Percentiles rank a stretch among this genome's conserved stretches.
phyloP scores from a whole-genome alignment of 2,797 vertebrate species.

The Heliangelus exortis region DNA sequence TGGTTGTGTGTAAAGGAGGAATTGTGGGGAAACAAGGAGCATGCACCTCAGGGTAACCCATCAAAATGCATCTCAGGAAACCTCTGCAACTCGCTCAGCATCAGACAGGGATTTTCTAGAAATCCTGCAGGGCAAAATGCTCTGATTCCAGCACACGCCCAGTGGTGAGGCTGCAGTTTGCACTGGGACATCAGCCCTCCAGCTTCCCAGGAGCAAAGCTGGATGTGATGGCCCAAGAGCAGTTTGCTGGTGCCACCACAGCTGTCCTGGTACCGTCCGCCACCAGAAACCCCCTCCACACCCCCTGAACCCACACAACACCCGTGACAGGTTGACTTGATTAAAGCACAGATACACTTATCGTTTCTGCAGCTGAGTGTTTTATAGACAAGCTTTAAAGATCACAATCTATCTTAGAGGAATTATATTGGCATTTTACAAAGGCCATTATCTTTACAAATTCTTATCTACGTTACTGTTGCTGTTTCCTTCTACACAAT shows the following conservation, averaged over 20 bases:
- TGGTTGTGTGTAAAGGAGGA: not conserved
- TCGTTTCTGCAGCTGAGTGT: not conserved
- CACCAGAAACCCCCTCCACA: not conserved
- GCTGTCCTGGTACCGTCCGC: not conserved
- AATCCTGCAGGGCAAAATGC: fast-evolving
- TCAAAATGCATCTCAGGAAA: not conserved
- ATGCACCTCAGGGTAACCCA: not conserved
- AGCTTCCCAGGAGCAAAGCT: not conserved
- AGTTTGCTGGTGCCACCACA: too few species aligned
- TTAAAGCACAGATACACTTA: not conserved
- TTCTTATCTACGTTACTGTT: not conserved
- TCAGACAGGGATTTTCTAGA: not conserved
- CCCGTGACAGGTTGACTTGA: not conserved
- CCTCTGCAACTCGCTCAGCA: not conserved
- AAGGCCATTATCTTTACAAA: not conserved
- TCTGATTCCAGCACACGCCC: fast-evolving
- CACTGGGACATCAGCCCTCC: not conserved
- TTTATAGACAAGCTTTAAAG: not conserved
- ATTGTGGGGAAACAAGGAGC: not conserved
- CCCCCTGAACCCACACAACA: not conserved
- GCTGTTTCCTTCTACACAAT: not conserved
- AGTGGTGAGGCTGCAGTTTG: fast-evolving
- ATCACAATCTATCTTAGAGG: not conserved
- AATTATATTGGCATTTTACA: not conserved
- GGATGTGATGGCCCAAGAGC: not conserved